A percentile compares a stretch with the other conserved stretches of the same genome.
phyloP scores from a whole-genome alignment of 2,888 invertebrate genomes.

The Melitaea athalia region DNA sequence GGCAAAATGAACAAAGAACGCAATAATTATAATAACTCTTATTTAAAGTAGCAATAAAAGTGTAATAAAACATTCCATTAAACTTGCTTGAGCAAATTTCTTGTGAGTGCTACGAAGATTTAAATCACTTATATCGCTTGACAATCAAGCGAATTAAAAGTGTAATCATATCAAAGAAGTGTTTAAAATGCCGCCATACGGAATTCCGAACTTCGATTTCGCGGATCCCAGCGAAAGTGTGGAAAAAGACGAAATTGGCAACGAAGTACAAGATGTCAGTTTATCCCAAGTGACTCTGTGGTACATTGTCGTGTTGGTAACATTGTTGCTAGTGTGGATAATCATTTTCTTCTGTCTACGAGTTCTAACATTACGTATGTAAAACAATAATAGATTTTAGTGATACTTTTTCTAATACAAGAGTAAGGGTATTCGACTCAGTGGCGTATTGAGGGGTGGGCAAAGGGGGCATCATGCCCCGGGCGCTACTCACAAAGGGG shows the following conservation, averaged over 20 bases:
- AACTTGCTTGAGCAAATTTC: constrained; percentile 57
- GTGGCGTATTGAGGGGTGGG: too few species aligned
- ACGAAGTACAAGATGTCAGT: constrained; percentile 30
- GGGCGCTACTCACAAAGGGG: too few species aligned
- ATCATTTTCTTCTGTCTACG: constrained; percentile 65
- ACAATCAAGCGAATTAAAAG: constrained; percentile 43
- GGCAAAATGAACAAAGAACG: constrained; percentile 29
- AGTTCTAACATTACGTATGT: constrained; percentile 60
- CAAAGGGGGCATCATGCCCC: too few species aligned
- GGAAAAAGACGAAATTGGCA: constrained; percentile 29
- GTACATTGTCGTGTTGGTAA: constrained; percentile 64
- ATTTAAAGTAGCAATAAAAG: neutral
- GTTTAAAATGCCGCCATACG: constrained; percentile 63
- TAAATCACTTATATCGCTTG: constrained; percentile 48
- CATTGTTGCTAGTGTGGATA: constrained; percentile 65
- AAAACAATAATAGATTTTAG: constrained; percentile 2
- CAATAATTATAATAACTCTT: neutral
- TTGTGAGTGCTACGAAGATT: constrained; percentile 49
- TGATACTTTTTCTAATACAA: neutral
- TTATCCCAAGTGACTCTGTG: constrained; percentile 64
- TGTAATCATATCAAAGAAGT: constrained; percentile 23
- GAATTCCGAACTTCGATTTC: constrained; percentile 55
- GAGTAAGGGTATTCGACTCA: neutral
- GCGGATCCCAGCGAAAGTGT: constrained; percentile 37
- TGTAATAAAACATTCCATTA: constrained; percentile 50